Conservation (phyloP, 2,113 vertebrate genomes). For the Mobula hypostoma region DNA sequence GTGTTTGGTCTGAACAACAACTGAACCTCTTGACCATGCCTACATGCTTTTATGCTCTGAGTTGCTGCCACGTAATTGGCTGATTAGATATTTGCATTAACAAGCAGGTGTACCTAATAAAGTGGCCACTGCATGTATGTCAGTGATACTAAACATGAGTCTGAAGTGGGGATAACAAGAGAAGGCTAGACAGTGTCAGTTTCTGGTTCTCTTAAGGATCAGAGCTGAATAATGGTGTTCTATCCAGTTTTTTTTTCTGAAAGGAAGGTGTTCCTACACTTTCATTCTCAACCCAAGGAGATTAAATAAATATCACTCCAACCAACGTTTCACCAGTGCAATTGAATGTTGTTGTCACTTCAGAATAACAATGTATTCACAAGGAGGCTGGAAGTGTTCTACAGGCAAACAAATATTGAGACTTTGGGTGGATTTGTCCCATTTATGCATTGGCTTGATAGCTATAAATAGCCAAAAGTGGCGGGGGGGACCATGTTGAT, state of each 20-base stretch:
- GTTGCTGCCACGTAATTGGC: too few relatives aligned
- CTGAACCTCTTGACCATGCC: too few relatives aligned
- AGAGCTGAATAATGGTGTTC: background rate
- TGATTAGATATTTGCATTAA: too few relatives aligned
- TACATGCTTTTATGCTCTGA: too few relatives aligned
- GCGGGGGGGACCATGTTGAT: background rate
- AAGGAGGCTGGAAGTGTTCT: background rate
- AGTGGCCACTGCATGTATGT: too few relatives aligned
- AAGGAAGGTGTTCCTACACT: background rate
- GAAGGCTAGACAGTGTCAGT: background rate
- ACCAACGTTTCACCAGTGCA: background rate
- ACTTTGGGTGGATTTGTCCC: background rate
- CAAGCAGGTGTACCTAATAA: too few relatives aligned
- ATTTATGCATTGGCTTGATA: background rate
- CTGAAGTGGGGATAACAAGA: background rate
- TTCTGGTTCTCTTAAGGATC: background rate
- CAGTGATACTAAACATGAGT: too few relatives aligned
- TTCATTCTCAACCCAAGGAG: background rate
- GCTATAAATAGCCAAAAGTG: background rate
- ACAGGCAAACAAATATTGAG: background rate
- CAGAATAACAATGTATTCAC: background rate
- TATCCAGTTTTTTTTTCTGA: background rate
- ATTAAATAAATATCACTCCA: background rate
- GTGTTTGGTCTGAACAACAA: too few relatives aligned
- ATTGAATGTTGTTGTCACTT: background rate